Percentiles rank a stretch among this genome's conserved stretches.
Evolutionary conservation across 2,797 vertebrate species (phyloP).

Genomic region (Eulemur rubriventer): DNA sequence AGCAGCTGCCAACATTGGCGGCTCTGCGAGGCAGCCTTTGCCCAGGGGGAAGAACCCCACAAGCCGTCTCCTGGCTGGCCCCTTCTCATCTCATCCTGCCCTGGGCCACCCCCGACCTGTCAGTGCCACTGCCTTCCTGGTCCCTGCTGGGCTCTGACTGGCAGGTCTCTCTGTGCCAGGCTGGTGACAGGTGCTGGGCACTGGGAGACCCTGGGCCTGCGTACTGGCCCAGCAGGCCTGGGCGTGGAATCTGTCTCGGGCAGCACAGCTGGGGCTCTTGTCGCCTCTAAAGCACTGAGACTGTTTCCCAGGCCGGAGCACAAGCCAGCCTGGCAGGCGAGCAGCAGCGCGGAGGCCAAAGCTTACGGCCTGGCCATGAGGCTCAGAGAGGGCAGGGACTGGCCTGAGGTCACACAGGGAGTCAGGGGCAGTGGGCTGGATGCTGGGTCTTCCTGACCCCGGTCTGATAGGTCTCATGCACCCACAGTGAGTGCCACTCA

Average conservation of each 20-base stretch:
- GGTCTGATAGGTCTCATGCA: not conserved
- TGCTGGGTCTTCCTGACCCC: not conserved
- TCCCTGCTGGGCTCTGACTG: constrained; percentile 49
- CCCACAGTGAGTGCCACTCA: not conserved
- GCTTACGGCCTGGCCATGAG: not conserved
- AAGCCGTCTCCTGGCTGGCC: not conserved
- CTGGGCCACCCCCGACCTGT: not conserved
- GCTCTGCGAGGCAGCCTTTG: not conserved
- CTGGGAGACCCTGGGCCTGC: not conserved
- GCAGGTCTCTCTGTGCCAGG: constrained; percentile 50
- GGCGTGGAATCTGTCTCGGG: not conserved
- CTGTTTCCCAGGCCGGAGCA: not conserved
- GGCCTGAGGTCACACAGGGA: not conserved
- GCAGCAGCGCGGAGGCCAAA: not conserved
- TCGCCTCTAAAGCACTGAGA: not conserved
- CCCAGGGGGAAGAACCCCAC: constrained; percentile 5
- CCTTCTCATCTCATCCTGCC: not conserved
- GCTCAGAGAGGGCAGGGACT: not conserved
- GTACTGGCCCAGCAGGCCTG: not conserved
- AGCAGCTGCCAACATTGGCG: not conserved
- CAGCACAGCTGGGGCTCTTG: not conserved
- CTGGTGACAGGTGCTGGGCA: constrained; percentile 9
- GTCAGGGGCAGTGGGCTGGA: not conserved
- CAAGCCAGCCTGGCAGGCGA: not conserved
- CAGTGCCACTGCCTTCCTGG: not conserved